Conservation (phyloP, 2,113 vertebrate genomes). For the Perca flavescens region DNA sequence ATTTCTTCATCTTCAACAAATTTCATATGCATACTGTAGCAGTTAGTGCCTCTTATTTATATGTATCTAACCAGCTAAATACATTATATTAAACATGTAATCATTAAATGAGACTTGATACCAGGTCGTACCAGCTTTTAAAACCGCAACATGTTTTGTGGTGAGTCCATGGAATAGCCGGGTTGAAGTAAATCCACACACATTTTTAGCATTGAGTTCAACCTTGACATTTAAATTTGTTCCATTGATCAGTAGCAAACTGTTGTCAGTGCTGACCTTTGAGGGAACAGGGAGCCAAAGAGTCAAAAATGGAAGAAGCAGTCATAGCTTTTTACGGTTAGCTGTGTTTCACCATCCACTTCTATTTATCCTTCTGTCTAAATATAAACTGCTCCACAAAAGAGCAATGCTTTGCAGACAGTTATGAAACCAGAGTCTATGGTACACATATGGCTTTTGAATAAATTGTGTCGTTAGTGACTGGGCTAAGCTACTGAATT, state of each 20-base stretch:
- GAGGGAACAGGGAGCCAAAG: neutral
- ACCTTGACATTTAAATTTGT: neutral
- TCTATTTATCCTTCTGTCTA: neutral
- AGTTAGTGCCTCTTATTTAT: neutral
- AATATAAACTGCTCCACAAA: slow-evolving; percentile 1
- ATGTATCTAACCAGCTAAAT: slow-evolving; percentile 11
- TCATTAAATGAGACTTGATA: neutral
- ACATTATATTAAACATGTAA: neutral
- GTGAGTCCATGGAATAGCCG: neutral
- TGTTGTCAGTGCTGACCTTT: neutral
- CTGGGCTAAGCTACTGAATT: neutral
- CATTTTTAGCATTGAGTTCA: neutral
- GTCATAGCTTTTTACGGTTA: neutral
- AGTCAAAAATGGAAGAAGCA: neutral
- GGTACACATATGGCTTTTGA: neutral
- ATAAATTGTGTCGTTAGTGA: neutral
- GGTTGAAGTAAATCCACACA: neutral
- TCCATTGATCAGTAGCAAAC: neutral
- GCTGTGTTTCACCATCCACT: neutral
- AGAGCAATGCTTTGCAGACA: neutral
- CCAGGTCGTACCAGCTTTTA: neutral
- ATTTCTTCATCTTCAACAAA: slow-evolving; percentile 2
- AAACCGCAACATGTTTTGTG: neutral
- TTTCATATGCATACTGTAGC: slow-evolving; percentile 29
- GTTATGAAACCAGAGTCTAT: neutral